Percentiles rank a stretch among this genome's conserved stretches.
Conservation (phyloP, 1,140 invertebrate genomes). For the Drosophila punjabiensis region DNA sequence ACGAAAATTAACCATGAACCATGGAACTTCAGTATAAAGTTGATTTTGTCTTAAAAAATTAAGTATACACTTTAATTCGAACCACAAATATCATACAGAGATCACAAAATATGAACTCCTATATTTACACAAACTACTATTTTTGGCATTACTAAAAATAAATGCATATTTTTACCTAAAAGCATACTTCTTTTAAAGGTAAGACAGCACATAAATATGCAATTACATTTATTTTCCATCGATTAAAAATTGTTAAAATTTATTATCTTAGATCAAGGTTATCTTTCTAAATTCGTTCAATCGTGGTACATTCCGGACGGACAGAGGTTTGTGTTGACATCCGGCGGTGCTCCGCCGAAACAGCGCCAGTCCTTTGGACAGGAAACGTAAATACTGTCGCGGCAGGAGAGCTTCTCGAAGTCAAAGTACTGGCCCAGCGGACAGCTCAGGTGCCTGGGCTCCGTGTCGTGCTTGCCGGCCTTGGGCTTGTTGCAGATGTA, state of each 20-base stretch:
- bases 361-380: neutral
- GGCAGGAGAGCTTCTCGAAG: too few relatives aligned
- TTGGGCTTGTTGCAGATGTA: too few relatives aligned
- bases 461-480: too few relatives aligned
- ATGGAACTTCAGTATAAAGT: too few relatives aligned
- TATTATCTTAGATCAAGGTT: neutral
- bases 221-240: neutral
- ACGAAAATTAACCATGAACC: neutral
- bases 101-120: neutral
- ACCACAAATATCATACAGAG: too few relatives aligned
- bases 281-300: neutral
- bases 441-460: too few relatives aligned
- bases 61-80: too few relatives aligned
- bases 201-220: conserved; percentile 2
- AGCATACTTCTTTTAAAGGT: neutral
- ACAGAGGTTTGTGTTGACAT: neutral
- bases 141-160: neutral
- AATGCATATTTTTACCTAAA: neutral
- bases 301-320: neutral
- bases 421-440: too few relatives aligned
- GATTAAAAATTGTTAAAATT: neutral
- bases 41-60: too few relatives aligned
- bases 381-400: neutral
- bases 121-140: neutral
- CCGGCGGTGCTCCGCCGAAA: neutral